Evolutionary conservation across 2,113 vertebrate species (phyloP), one percentile per base, ranked within the genome.

Genomic region (Archocentrus centrarchus): DNA sequence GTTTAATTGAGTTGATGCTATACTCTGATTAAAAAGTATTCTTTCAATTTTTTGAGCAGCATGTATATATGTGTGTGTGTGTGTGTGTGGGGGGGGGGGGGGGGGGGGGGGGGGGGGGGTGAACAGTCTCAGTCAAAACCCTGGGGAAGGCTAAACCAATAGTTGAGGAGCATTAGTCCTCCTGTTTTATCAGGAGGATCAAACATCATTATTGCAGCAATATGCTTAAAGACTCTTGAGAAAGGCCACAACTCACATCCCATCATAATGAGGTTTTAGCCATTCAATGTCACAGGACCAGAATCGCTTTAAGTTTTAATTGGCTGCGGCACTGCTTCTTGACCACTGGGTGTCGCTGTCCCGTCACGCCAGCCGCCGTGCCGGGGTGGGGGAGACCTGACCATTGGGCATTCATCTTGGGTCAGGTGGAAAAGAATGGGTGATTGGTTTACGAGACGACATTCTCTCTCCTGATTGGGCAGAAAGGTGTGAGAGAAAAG

Each of bases 381-480:
- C 2, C 30, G 9, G 37, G 30, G 63, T 35, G 10, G 70, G 55
- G 24, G 70, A 37, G 50, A 55, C 75, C 84, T 75, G 82, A 79
- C 89, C 86, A 86, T 83, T 81, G 88, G 88, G 92, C 84, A 77
- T 80, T 82, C 76, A 77, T 83, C 80, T 18, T 24, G 82, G 92
- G 87, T 90, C 92, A 94, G 94, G 89, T 89, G 90, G 83, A 86
- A 78, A 86, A 55, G 81, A 83, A 77, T 85, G 90, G 89, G 81
- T 94, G 93, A 93, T 94, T 95, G 94, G 93, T 92, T 94, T 91
- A 86, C 76, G 82, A 92, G 76, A 80, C 53, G 83, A 68, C 75
- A 37, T 81, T 4, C 91, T 91, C 35, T 30, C 82, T 88, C 76
- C 92, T 90, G 91, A 95, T 95, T 94, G 94, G 94, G 73, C 77